A percentile compares a stretch with the other conserved stretches of the same genome.
Evolutionary conservation across 2,888 invertebrate genomes (phyloP).

Genomic region (Watsonalla cultraria): DNA sequence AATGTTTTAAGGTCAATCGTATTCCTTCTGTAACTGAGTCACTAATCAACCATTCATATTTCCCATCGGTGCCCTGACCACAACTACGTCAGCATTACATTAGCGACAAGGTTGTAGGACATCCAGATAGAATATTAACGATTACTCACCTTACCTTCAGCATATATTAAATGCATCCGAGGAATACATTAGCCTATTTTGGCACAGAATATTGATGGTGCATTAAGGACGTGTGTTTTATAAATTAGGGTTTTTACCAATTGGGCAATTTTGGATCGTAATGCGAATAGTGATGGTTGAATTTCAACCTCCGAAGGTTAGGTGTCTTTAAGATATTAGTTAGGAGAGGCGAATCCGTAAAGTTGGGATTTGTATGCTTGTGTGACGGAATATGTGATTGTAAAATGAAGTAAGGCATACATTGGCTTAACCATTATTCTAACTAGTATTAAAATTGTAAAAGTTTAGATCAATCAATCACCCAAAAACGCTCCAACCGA

Average conservation of each 20-base stretch:
- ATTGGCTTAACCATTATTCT: too few relatives aligned
- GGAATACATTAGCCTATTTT: constrained; percentile 24
- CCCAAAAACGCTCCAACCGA: too few relatives aligned
- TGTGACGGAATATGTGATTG: too few relatives aligned
- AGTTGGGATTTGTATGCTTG: too few relatives aligned
- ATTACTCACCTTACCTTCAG: constrained; percentile 16
- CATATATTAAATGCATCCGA: constrained; percentile 23
- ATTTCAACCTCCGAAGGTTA: too few relatives aligned
- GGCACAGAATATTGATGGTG: constrained; percentile 25
- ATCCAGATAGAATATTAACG: constrained; percentile 31
- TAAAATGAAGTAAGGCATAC: too few relatives aligned
- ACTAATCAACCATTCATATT: not conserved
- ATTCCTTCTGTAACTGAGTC: not conserved
- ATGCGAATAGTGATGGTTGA: not conserved
- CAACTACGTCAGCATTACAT: constrained; percentile 12
- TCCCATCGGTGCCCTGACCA: not conserved
- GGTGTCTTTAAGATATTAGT: too few relatives aligned
- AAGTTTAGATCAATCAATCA: too few relatives aligned
- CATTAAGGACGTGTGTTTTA: constrained; percentile 13
- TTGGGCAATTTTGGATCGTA: constrained; percentile 4
- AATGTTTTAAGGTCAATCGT: too few relatives aligned
- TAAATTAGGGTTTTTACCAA: constrained; percentile 5
- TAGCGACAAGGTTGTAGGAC: constrained; percentile 58
- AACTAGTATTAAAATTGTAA: too few relatives aligned
- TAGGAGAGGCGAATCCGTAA: too few relatives aligned